These are phyloP conservation scores for Drosophila jambulina DNA, from an alignment of 1,140 invertebrate species.

Conservation along the genomic window DNA sequence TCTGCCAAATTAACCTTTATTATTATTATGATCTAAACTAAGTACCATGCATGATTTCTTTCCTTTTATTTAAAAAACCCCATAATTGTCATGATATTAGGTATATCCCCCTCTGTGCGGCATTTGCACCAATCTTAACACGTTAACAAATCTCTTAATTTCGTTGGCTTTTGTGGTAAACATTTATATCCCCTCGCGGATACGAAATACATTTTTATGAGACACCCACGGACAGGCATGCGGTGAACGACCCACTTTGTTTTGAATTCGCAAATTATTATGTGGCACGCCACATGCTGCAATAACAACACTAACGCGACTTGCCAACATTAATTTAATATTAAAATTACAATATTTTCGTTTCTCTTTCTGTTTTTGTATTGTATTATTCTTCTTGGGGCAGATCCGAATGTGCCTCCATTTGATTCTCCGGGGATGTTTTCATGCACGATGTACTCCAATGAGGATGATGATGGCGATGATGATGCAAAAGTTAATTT, in stretches of 20 bases:
- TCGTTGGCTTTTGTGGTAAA: conserved; percentile 16
- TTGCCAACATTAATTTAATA: conserved; percentile 60
- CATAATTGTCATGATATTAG: not conserved
- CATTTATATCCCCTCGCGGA: conserved; percentile 32
- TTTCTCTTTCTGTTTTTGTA: conserved; percentile 23
- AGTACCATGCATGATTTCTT: not conserved
- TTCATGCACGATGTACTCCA: conserved; percentile 50
- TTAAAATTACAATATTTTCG: conserved; percentile 63
- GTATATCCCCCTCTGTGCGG: too few species aligned
- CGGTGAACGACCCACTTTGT: conserved; percentile 54
- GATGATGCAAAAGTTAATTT: conserved; percentile 68
- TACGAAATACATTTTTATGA: conserved; percentile 40
- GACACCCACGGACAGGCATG: conserved; percentile 48
- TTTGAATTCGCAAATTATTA: conserved; percentile 58
- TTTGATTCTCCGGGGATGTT: conserved; percentile 48
- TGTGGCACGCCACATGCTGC: conserved; percentile 60
- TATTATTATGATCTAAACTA: not conserved
- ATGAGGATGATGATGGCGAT: conserved; percentile 21
- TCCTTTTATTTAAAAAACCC: not conserved
- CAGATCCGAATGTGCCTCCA: conserved; percentile 43
- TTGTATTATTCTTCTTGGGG: conserved; percentile 13
- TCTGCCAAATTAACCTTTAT: not conserved
- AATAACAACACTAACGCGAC: conserved; percentile 39
- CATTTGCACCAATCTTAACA: conserved; percentile 9
- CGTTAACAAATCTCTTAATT: conserved; percentile 42